Conservation (phyloP, 1,140 invertebrate species). For the Proales similis region DNA sequence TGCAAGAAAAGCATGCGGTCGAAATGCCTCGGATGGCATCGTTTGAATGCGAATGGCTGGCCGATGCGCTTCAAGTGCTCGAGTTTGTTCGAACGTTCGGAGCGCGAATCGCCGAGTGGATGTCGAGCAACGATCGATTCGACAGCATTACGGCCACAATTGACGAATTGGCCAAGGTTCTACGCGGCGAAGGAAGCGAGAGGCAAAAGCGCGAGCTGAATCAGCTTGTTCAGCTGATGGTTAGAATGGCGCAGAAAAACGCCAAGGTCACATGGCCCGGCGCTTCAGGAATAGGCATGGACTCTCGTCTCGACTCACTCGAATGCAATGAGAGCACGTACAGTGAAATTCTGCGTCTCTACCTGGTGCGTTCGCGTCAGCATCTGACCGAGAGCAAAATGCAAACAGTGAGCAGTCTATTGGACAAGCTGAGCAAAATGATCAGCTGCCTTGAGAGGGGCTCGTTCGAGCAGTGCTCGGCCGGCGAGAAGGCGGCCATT, state of each 20-base stretch:
- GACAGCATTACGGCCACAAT: too few species aligned
- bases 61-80: constrained; percentile 6
- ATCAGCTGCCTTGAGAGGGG: neutral
- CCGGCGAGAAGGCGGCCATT: constrained; percentile 66
- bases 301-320: neutral
- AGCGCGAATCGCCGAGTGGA: too few species aligned
- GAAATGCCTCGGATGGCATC: constrained; percentile 1
- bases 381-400: neutral
- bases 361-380: constrained; percentile 15
- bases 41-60: constrained; percentile 16
- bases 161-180: neutral
- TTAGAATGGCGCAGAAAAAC: constrained; percentile 10
- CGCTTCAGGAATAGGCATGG: neutral
- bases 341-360: constrained; percentile 26
- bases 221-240: constrained; percentile 2
- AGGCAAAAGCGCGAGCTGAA: constrained; percentile 19
- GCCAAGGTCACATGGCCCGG: neutral
- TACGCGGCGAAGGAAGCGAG: neutral
- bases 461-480: neutral
- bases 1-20: constrained; percentile 15
- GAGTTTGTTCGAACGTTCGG: constrained; percentile 15
- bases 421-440: neutral
- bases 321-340: constrained; percentile 21
- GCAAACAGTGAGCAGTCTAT: neutral
- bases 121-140: neutral